These are phyloP conservation scores for Epizoanthus fatuus DNA, from an alignment of 92 coral and sea anemone genomes.

Conservation along the genomic window DNA sequence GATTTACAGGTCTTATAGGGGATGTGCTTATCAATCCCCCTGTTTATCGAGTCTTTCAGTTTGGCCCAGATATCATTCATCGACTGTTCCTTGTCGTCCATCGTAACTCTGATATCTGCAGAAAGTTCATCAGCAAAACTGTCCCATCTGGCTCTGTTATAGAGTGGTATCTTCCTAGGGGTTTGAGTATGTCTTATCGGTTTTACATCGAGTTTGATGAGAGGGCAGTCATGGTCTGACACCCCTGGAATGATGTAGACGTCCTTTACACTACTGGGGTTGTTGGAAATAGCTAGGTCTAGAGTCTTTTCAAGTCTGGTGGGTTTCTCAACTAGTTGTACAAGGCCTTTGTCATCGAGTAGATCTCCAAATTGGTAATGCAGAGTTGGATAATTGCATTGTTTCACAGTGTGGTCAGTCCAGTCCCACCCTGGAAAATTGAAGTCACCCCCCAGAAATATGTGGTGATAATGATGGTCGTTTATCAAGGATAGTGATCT, in stretches of 20 bases:
- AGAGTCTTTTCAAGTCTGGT: conserved; percentile 69
- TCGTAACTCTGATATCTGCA: conserved; percentile 19
- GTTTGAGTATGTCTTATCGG: conserved; percentile 65
- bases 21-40: conserved; percentile 37
- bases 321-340: conserved; percentile 70
- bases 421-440: too few species aligned
- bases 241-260: conserved; percentile 58
- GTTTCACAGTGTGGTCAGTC: too few species aligned
- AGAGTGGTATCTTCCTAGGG: conserved; percentile 71
- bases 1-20: conserved; percentile 37
- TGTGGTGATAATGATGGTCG: too few species aligned
- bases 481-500: too few species aligned
- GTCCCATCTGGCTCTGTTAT: conserved; percentile 66
- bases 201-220: conserved; percentile 40
- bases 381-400: too few species aligned
- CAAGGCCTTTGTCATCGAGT: conserved; percentile 58
- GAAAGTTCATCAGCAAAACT: conserved; percentile 49
- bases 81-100: conserved; percentile 35
- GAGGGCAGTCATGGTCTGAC: conserved; percentile 75
- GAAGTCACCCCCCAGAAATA: too few species aligned
- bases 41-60: conserved; percentile 31
- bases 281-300: conserved; percentile 63
- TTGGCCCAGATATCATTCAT: conserved; percentile 60
- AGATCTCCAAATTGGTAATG: conserved; percentile 69
- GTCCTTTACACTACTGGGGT: conserved; percentile 44